phyloP scores from a whole-genome alignment of 1,140 invertebrate species.

The Drosophila willistoni region DNA sequence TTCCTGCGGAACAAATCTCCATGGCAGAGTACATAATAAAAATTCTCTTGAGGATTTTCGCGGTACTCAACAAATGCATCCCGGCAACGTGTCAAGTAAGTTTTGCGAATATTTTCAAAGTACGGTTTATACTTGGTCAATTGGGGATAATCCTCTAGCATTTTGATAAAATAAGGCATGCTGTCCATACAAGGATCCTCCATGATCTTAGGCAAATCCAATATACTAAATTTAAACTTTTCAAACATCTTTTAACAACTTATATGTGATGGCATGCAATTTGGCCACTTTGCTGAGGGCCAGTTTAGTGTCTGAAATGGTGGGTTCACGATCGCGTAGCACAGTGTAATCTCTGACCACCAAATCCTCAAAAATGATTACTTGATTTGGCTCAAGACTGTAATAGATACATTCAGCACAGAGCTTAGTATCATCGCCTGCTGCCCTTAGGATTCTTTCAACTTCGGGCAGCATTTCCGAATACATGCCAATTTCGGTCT shows the following conservation, averaged over 20 bases:
- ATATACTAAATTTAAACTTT: conserved; percentile 44
- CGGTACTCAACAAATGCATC: neutral
- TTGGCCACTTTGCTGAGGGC: conserved; percentile 59
- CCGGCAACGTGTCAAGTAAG: neutral
- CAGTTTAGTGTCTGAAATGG: conserved; percentile 37
- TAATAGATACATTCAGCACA: conserved; percentile 50
- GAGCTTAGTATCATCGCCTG: conserved; percentile 48
- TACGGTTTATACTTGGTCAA: neutral
- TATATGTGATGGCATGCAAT: conserved; percentile 62
- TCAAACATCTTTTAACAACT: conserved; percentile 38
- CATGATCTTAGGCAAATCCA: conserved; percentile 18
- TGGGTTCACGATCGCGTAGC: conserved; percentile 39
- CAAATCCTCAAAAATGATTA: conserved; percentile 69
- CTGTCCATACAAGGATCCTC: neutral
- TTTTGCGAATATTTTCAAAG: neutral
- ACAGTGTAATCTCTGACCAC: conserved; percentile 42
- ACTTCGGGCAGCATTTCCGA: conserved; percentile 48
- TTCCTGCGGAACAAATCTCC: conserved; percentile 63
- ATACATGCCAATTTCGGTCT: conserved; percentile 65
- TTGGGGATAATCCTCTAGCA: neutral
- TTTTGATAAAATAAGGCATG: neutral
- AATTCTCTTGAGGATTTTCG: neutral
- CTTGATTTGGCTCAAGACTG: conserved; percentile 46
- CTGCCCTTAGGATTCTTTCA: conserved; percentile 41
- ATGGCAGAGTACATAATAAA: conserved; percentile 16